Percentiles rank a stretch among this genome's conserved stretches.
These are phyloP conservation scores for Erpornis zantholeuca DNA, from an alignment of 2,113 vertebrate species.

Conservation along the genomic window DNA sequence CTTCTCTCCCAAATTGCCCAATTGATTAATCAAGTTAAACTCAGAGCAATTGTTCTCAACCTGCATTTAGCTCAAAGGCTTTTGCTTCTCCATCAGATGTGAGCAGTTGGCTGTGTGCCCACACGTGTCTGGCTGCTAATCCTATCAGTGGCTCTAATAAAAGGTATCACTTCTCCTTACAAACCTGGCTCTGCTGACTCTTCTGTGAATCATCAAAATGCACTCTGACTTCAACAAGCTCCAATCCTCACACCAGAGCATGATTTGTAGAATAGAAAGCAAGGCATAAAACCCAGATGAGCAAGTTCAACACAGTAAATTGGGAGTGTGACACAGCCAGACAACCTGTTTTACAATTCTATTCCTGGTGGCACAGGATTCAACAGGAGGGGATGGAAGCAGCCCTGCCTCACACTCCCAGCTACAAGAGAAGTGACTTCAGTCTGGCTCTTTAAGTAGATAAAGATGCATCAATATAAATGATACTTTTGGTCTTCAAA, in stretches of 20 bases:
- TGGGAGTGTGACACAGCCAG: neutral
- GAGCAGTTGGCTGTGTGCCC: neutral
- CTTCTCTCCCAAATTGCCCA: neutral
- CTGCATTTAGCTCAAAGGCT: neutral
- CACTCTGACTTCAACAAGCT: neutral
- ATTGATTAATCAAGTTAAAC: conserved; percentile 9
- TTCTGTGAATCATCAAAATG: neutral
- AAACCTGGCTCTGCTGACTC: neutral
- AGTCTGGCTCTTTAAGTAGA: neutral
- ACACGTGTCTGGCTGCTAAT: neutral
- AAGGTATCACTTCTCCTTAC: conserved; percentile 11
- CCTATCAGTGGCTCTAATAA: neutral
- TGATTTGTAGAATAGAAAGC: neutral
- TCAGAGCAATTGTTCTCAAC: neutral
- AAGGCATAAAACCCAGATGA: neutral
- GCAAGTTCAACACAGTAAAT: neutral
- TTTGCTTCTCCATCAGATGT: neutral
- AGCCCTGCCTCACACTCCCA: neutral
- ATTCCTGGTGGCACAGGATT: neutral
- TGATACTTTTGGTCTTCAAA: neutral
- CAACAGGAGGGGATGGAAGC: neutral
- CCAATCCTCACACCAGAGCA: neutral
- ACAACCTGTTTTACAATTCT: neutral
- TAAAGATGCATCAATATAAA: neutral
- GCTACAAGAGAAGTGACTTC: neutral